phyloP scores from a whole-genome alignment of 1,140 invertebrate species.

The Heliconius eleuchia region DNA sequence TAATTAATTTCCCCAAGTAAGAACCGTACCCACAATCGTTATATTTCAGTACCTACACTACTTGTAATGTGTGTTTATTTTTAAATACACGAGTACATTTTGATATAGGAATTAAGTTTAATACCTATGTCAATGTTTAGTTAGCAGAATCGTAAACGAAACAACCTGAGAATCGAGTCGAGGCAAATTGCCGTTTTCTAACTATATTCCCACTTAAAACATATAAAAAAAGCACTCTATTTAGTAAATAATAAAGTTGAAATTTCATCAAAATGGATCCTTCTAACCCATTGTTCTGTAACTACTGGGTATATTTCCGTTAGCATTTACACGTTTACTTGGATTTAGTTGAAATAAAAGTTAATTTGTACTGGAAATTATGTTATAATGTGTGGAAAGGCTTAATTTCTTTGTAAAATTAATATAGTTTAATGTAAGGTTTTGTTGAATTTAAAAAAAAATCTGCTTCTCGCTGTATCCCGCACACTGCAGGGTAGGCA shows the following conservation, averaged over 20 bases:
- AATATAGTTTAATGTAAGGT: neutral
- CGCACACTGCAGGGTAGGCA: too few relatives aligned
- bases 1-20: too few relatives aligned
- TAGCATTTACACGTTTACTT: constrained; percentile 8
- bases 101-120: neutral
- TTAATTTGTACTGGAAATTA: neutral
- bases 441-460: too few relatives aligned
- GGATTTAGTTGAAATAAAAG: constrained; percentile 12
- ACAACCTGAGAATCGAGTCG: neutral
- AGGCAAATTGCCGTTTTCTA: constrained; percentile 2
- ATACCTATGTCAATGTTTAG: neutral
- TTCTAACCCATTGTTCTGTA: constrained; percentile 1
- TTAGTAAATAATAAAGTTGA: neutral
- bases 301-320: constrained; percentile 10
- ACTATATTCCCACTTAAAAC: neutral
- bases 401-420: neutral
- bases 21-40: too few relatives aligned
- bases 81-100: too few relatives aligned
- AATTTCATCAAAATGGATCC: neutral
- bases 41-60: too few relatives aligned
- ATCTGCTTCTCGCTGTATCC: too few relatives aligned
- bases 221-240: neutral
- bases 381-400: neutral
- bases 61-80: too few relatives aligned
- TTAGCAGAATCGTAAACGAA: constrained; percentile 8